phyloP scores from a whole-genome alignment of 2,888 invertebrate species.

The Mesorhabditis spiculigera region DNA sequence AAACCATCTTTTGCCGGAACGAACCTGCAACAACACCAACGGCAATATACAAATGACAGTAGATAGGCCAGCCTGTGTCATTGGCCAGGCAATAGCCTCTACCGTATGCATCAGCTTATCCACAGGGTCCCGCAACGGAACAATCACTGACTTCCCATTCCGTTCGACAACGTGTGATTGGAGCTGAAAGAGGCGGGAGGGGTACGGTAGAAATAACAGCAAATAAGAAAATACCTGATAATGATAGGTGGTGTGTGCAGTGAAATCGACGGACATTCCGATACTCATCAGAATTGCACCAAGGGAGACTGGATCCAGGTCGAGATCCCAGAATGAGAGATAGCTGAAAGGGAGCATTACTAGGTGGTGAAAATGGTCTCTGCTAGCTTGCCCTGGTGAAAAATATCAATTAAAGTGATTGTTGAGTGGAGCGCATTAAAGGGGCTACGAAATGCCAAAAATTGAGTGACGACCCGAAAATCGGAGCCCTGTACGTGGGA shows the following conservation, averaged over 20 bases:
- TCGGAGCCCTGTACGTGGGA: no score
- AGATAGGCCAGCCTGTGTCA: constrained; percentile 48
- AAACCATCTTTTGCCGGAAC: neutral
- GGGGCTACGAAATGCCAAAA: no score
- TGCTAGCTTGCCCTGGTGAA: no score
- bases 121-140: constrained; percentile 24
- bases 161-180: constrained; percentile 18
- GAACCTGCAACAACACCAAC: constrained; percentile 39
- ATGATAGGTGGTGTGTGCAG: constrained; percentile 51
- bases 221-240: constrained; percentile 23
- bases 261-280: constrained; percentile 57
- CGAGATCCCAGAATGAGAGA: constrained; percentile 52
- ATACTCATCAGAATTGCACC: constrained; percentile 54
- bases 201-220: neutral
- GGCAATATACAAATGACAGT: constrained; percentile 55
- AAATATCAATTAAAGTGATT: no score
- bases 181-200: constrained; percentile 14
- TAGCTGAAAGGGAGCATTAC: constrained; percentile 30
- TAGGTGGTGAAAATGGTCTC: no score
- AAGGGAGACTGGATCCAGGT: constrained; percentile 55
- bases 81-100: constrained; percentile 44
- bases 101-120: constrained; percentile 32
- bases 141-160: constrained; percentile 12
- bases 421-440: no score
- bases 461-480: no score